phyloP scores from a whole-genome alignment of 64 coral and sea anemone genomes.

The Pocillopora verrucosa region DNA sequence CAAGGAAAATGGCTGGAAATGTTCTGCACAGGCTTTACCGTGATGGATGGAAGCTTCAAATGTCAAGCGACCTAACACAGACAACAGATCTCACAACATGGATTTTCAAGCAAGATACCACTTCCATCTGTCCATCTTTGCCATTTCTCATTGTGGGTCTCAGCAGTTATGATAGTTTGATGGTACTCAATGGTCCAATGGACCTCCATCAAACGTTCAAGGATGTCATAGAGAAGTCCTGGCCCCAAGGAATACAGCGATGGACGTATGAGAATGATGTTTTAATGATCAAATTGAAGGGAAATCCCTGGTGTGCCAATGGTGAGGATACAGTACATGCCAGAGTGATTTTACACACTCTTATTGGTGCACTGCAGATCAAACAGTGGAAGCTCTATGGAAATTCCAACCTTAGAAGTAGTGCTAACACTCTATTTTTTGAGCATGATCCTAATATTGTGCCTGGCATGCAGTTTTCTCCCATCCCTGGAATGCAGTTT shows the following conservation, averaged over 20 bases:
- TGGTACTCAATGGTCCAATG: slow-evolving; percentile 71
- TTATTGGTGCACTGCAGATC: slow-evolving; percentile 36
- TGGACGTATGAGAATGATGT: slow-evolving; percentile 45
- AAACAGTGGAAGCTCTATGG: slow-evolving; percentile 58
- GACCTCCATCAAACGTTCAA: slow-evolving; percentile 54
- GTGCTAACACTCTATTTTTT: slow-evolving; percentile 72
- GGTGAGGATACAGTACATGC: slow-evolving; percentile 58
- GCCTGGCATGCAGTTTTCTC: neutral
- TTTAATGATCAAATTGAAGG: slow-evolving; percentile 70
- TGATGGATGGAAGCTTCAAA: slow-evolving; percentile 68
- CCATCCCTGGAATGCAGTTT: neutral
- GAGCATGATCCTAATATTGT: slow-evolving; percentile 60
- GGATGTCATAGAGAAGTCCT: slow-evolving; percentile 44
- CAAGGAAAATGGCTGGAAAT: slow-evolving; percentile 61
- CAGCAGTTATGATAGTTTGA: slow-evolving; percentile 74
- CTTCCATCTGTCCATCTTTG: neutral
- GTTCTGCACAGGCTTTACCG: slow-evolving; percentile 67
- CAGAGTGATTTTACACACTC: slow-evolving; percentile 48
- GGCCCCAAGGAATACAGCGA: slow-evolving; percentile 76
- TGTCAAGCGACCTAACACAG: slow-evolving; percentile 52
- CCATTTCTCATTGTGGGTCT: slow-evolving; percentile 74
- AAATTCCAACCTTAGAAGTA: slow-evolving; percentile 71
- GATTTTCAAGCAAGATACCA: slow-evolving; percentile 63
- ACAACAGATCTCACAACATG: slow-evolving; percentile 60
- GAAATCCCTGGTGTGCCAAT: slow-evolving; percentile 68